Base-by-base conservation (phyloP, 1,140 invertebrate genomes). In the Drosophila bocqueti region DNA sequence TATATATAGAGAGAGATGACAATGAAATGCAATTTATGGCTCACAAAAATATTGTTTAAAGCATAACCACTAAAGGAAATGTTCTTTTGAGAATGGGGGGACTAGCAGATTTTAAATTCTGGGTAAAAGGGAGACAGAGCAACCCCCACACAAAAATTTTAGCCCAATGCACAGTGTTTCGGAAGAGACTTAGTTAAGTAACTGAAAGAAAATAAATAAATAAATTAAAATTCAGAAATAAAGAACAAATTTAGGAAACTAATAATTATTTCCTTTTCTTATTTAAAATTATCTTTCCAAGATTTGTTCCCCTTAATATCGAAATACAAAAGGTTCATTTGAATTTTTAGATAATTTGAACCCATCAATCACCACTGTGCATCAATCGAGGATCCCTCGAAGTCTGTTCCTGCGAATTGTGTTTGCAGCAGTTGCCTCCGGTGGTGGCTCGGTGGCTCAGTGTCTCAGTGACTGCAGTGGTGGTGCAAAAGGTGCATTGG, bases 31-130 rank as follows among this genome's bases (percentile, higher is more conserved):
- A 68, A 68, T 71, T 71, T 71, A 71, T 71, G 63, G 67, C 62
- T 54, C 31, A 21, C 40, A 67, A 83, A 83, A 80, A 79, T 86
- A 86, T 76, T 54, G 49, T 82, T 79, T 82, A 69, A 66, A 68
- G 63, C 77, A 75, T 78, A 82, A 68, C 63, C 79, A 82, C 40
- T 46, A 55, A 62, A 62, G 45, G 49, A 59, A 64, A 62, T 81
- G 47, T 63, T 36, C 38, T 16, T 54, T 68, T 11, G 15, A 15
- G 4, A 26, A 21, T 36, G 24, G 43, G 16, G 34, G 3, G 15
- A 11, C 26, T 26, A 31, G 24, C 24, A 55, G 65, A 45, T 42
- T 71, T 71, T 24, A 57, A 71, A 64, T 71, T 71, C 67, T 71
- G 6, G 24, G 40, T 68, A 71, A 71, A 65, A 46, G 21, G 26